Percentiles rank a stretch among this genome's conserved stretches.
Conservation (phyloP, 2,888 invertebrate species). For the Euproctis similis region DNA sequence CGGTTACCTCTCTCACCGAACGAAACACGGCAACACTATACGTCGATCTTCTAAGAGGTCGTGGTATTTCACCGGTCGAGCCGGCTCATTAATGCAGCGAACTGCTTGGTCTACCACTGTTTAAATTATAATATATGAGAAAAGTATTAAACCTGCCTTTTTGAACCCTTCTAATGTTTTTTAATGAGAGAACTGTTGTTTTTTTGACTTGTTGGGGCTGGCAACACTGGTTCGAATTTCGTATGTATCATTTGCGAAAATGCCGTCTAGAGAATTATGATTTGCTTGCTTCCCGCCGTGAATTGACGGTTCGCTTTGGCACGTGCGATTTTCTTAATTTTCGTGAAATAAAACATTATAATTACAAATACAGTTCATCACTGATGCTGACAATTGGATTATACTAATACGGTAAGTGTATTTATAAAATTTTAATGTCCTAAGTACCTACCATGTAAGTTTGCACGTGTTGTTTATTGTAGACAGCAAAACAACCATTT, state of each 20-base stretch:
- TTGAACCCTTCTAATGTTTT: too few species aligned
- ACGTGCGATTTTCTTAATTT: conserved; percentile 64
- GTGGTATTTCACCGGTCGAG: too few species aligned
- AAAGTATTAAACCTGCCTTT: too few species aligned
- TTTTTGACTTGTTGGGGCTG: too few species aligned
- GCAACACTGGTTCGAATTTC: too few species aligned
- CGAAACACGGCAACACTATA: too few species aligned
- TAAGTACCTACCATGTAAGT: conserved; percentile 37
- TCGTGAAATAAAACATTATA: conserved; percentile 39
- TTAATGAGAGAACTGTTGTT: too few species aligned
- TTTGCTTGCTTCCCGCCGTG: conserved; percentile 64
- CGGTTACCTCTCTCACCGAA: too few species aligned
- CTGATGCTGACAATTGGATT: conserved; percentile 64
- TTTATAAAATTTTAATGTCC: conserved; percentile 26
- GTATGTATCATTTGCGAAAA: conserved; percentile 44
- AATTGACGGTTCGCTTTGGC: conserved; percentile 70
- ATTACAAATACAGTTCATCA: conserved; percentile 40
- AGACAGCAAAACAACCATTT: conserved; percentile 72
- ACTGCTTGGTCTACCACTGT: too few species aligned
- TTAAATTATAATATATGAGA: too few species aligned
- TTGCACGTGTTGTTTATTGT: conserved; percentile 66
- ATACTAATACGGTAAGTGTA: conserved; percentile 59
- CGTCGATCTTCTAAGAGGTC: too few species aligned
- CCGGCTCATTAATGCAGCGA: too few species aligned
- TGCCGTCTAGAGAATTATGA: conserved; percentile 48